phyloP scores from a whole-genome alignment of 2,888 invertebrate genomes.

The Pilophorus perplexus region DNA sequence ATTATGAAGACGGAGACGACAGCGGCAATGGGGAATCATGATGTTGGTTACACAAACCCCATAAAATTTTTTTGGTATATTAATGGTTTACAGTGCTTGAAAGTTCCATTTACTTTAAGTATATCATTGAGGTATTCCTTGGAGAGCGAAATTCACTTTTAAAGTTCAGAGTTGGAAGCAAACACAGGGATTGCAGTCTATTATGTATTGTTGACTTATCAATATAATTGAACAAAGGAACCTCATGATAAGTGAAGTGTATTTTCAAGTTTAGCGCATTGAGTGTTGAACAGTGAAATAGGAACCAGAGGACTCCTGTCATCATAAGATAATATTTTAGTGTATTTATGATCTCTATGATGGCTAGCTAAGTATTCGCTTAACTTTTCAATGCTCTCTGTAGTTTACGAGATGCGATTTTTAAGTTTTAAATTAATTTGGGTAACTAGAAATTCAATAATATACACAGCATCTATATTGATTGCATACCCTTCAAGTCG shows the following conservation, averaged over 20 bases:
- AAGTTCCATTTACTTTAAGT: conserved; percentile 3
- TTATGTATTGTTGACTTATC: conserved; percentile 1
- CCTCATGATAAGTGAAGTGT: too few relatives aligned
- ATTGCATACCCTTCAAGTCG: too few relatives aligned
- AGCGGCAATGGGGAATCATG: conserved; percentile 91
- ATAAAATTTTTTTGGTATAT: background rate
- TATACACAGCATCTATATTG: too few relatives aligned
- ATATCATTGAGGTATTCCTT: conserved; percentile 12
- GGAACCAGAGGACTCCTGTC: too few relatives aligned
- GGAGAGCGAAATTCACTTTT: conserved; percentile 23
- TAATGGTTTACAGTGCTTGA: conserved; percentile 1
- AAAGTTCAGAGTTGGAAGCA: conserved; percentile 10
- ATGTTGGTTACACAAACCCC: conserved; percentile 53
- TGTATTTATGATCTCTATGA: too few relatives aligned
- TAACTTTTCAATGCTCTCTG: too few relatives aligned
- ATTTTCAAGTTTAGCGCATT: background rate
- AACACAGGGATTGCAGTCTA: conserved; percentile 4
- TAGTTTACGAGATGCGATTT: too few relatives aligned
- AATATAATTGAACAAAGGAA: too few relatives aligned
- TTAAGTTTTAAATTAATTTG: too few relatives aligned
- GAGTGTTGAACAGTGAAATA: background rate
- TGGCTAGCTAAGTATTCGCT: too few relatives aligned
- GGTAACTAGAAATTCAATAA: too few relatives aligned
- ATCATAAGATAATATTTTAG: too few relatives aligned
- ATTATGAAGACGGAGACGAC: conserved; percentile 77